These are phyloP conservation scores for Pelusios castaneus DNA, from an alignment of 2,113 vertebrate species.

Conservation along the genomic window DNA sequence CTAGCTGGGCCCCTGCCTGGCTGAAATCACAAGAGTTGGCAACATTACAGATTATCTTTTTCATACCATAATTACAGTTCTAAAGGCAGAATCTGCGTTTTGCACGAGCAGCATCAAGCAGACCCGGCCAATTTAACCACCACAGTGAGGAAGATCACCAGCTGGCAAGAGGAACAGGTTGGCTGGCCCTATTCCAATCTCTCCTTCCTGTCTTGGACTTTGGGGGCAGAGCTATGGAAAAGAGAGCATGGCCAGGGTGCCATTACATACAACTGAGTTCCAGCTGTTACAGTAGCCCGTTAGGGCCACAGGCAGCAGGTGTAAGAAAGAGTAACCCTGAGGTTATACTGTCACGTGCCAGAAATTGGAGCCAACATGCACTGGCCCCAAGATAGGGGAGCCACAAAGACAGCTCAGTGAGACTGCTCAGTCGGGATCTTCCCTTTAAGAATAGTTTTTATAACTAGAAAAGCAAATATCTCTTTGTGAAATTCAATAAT, in stretches of 20 bases:
- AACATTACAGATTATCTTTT: neutral
- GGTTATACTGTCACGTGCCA: neutral
- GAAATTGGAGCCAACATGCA: neutral
- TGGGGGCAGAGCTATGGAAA: neutral
- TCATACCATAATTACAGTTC: neutral
- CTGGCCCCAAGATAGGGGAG: neutral
- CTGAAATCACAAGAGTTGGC: neutral
- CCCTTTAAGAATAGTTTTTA: neutral
- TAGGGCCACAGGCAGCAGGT: neutral
- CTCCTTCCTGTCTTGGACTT: neutral
- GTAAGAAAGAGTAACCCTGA: neutral
- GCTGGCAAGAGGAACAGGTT: neutral
- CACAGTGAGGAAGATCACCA: neutral
- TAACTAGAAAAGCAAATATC: neutral
- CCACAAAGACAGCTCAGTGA: neutral
- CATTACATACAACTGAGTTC: neutral
- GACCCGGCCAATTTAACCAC: neutral
- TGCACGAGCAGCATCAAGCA: fast-evolving
- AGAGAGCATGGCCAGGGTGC: neutral
- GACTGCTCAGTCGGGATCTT: neutral
- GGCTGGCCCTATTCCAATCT: neutral
- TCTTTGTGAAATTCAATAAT: neutral
- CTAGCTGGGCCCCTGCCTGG: neutral
- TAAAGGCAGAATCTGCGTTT: neutral
- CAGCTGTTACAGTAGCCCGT: neutral